Evolutionary conservation across 2,797 vertebrate genomes (phyloP), one percentile per base, ranked within the genome.

Genomic region (Aeoliscus strigatus): DNA sequence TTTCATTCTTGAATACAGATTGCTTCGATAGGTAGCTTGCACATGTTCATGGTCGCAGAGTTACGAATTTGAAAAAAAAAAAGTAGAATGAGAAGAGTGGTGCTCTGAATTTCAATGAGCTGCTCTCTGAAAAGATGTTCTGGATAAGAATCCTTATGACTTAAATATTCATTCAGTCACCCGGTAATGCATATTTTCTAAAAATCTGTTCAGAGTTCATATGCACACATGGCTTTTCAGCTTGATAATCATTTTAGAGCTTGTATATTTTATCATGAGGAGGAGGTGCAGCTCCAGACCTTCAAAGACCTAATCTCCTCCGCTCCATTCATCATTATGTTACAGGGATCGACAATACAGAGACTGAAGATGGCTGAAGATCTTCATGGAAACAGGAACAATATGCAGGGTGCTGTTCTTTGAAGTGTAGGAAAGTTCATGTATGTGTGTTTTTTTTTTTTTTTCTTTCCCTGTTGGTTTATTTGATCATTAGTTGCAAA

Each of bases 301-400:
- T 60, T 72, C 61, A 78, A 78, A 73, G 55, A 65, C 57, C 44
- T 50, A 59, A 67, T 70, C 69, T 53, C 40, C n/a, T 62, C 57
- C 28, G 45, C 50, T 58, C 58, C 52, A 57, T 64, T 60, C 67
- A 63, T 75, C 56, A 44, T 70, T 55, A 56, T 50, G 55, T 71
- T 62, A 54, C 44, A 57, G 52, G 29, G 49, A 53, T 61, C 36
- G 43, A 60, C 44, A 63, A 61, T 47, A 59, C 31, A 57, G 39
- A 51, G 42, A 17, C 45, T 24, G 29, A 52, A 64, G 66, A 69
- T 70, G 47, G 60, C 38, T 34, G 50, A 66, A 65, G 28, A 60
- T 24, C 26, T 39, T 26, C 27, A 24, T 39, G 44, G 35, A 66
- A 61, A 64, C 18, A 59, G 18, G 10, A 45, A 56, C 54, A 60